Base-by-base conservation (phyloP, 2,888 invertebrate genomes). In the Tinea pellionella region DNA sequence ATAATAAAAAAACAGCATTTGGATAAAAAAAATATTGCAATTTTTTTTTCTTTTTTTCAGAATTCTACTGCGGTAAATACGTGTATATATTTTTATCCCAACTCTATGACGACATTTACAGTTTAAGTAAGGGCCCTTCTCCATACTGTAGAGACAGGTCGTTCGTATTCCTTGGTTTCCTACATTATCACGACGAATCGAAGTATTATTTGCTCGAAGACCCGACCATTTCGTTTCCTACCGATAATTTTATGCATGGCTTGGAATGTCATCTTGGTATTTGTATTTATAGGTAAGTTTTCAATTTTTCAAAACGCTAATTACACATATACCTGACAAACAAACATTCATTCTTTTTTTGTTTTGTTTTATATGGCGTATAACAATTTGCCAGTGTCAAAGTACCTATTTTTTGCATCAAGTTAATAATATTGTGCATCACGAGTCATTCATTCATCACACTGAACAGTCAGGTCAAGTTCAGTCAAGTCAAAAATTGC, bases 191-290 rank as follows among this genome's bases (percentile, higher is more conserved):
- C 9, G 57, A 60, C 29, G 60, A 60, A 6, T 12, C 41, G 18
- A 60, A 60, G 24, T 60, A 60, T 30, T 60, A 56, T 43, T 24
- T 60, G 16, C n/a, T 55, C 8, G 60, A 60, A 2, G 60, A 60
- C 29, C 60, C 60, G 2, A 29, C n/a, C n/a, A 16, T 60, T 11
- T 55, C 60, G 4, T 60, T 60, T 56, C 60, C 55, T 12, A 60
- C 55, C 13, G 60, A 60, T 42, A 53, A 60, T 19, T 60, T n/a
- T 43, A 13, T 53, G 15, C 60, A 60, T 11, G 60, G 60, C 1
- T 16, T 60, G 18, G 60, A 60, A 43, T 60, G 60, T 41, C 60
- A 60, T 43, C 7, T 24, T 4, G 53, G 55, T 8, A 30, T 60
- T 4, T 60, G 60, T 41, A 60, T 60, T 19, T 60, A 16, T 24